A percentile compares a stretch with the other conserved stretches of the same genome.
Conservation (phyloP, 2,888 invertebrate genomes). For the Drosophila quinaria region DNA sequence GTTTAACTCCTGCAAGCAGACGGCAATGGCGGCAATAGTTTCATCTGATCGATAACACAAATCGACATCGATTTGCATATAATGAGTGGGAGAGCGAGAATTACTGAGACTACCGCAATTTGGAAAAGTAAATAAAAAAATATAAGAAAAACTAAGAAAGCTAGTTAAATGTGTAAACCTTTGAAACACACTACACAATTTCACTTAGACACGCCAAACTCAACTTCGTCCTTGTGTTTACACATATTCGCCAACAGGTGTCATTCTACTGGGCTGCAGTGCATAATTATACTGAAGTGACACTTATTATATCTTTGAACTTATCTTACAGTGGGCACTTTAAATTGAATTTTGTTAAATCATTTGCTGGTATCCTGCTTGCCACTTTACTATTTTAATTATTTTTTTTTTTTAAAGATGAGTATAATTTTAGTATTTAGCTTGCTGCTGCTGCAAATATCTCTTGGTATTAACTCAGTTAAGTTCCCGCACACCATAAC, state of each 20-base stretch:
- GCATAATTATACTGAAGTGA: conserved; percentile 25
- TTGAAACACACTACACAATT: conserved; percentile 1
- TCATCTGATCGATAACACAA: neutral
- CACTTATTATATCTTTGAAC: conserved; percentile 15
- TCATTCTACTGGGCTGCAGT: conserved; percentile 34
- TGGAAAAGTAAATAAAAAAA: neutral
- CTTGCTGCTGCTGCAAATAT: conserved; percentile 25
- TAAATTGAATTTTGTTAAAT: neutral
- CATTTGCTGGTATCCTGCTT: conserved; percentile 10
- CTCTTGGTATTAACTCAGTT: conserved; percentile 41
- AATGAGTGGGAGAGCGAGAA: neutral
- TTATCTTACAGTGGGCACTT: neutral
- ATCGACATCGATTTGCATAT: neutral
- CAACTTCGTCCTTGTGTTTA: conserved; percentile 40
- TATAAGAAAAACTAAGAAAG: neutral
- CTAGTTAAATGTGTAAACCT: neutral
- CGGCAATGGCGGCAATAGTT: neutral
- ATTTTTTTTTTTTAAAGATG: conserved; percentile 2
- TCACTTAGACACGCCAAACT: conserved; percentile 34
- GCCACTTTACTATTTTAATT: conserved; percentile 5
- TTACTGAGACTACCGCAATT: neutral
- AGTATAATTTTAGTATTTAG: conserved; percentile 17
- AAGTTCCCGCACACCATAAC: neutral
- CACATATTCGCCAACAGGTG: conserved; percentile 44
- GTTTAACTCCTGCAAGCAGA: neutral